These are phyloP conservation scores for Natator depressus DNA, from an alignment of 2,113 vertebrate species.

Conservation along the genomic window DNA sequence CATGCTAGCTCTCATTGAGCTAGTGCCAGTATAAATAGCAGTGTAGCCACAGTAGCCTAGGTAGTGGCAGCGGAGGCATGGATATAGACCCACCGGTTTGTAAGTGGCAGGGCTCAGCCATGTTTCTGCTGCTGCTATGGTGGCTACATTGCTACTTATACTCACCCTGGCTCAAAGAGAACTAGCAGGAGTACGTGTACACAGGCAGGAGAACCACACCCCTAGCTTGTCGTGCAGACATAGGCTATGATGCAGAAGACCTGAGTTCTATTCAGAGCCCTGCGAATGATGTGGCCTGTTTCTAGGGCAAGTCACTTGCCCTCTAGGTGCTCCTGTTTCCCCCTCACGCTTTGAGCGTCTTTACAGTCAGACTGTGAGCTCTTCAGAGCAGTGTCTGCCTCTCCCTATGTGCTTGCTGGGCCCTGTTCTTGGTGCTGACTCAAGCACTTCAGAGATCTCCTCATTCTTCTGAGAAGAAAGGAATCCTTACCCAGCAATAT, in stretches of 20 bases:
- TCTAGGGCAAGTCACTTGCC: not conserved
- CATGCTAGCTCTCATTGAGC: too few species aligned
- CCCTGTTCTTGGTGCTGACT: not conserved
- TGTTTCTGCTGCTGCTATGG: too few species aligned
- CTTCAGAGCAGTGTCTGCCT: not conserved
- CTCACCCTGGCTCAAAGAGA: too few species aligned
- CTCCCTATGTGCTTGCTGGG: not conserved
- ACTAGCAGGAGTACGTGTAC: too few species aligned
- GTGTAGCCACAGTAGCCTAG: too few species aligned
- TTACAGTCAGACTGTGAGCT: not conserved
- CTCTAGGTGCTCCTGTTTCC: not conserved
- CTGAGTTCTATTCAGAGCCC: not conserved
- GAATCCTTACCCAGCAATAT: slow-evolving; percentile 55
- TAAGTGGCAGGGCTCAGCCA: too few species aligned
- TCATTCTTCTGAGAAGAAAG: not conserved
- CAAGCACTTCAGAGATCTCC: not conserved
- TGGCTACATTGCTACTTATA: too few species aligned
- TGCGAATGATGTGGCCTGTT: not conserved
- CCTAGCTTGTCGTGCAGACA: too few species aligned
- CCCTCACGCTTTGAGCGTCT: not conserved
- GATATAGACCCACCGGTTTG: too few species aligned
- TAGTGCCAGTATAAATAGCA: too few species aligned
- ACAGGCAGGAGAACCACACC: too few species aligned
- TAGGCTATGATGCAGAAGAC: not conserved
- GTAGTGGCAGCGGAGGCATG: too few species aligned